Evolutionary conservation across 2,113 vertebrate species (phyloP), one percentile per base, ranked within the genome.

Genomic region (Cynocephalus volans): DNA sequence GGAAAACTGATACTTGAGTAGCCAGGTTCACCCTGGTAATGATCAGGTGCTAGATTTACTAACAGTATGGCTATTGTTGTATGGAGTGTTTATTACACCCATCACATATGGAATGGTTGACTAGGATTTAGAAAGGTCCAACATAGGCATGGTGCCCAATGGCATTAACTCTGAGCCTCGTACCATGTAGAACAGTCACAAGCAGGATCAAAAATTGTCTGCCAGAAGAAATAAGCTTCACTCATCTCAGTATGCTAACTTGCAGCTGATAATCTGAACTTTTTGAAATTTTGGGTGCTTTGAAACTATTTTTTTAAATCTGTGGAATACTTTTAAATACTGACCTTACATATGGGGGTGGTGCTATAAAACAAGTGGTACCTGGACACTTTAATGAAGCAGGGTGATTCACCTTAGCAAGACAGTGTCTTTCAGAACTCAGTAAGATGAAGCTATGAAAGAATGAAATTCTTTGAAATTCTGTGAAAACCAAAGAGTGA

Each of bases 241-340:
- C 33, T 48, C 26, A 54, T 28, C 41, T 80, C 56, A 88, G 79
- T 80, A 84, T 77, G 75, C 54, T 88, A 88, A 88, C 58, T 64
- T 69, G 6, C 31, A 62, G 67, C 26, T 73, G 79, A 56, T 75
- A 54, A 75, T 6, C n/a, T 52, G 48, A 94, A 50, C 14, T 84
- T 93, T 28, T 36, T 45, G 60, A 26, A 94, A 75, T 95, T 92
- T 80, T 58, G 76, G 81, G 64, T 96, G 3, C 24, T 97, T 90
- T 95, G 54, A 96, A 96, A 85, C 95, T 96, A 54, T 85, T 97
- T 36, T 85, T 23, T 52, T 94, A 89, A 89, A 92, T 79, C 91
- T 64, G 36, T 95, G 48, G 86, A 91, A 52, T 24, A 95, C 31
- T 50, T 81, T 84, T 56, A 76, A 64, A n/a, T 17, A 23, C 41